phyloP scores from a whole-genome alignment of 2,113 vertebrate genomes.

The Cheirogaleus medius region DNA sequence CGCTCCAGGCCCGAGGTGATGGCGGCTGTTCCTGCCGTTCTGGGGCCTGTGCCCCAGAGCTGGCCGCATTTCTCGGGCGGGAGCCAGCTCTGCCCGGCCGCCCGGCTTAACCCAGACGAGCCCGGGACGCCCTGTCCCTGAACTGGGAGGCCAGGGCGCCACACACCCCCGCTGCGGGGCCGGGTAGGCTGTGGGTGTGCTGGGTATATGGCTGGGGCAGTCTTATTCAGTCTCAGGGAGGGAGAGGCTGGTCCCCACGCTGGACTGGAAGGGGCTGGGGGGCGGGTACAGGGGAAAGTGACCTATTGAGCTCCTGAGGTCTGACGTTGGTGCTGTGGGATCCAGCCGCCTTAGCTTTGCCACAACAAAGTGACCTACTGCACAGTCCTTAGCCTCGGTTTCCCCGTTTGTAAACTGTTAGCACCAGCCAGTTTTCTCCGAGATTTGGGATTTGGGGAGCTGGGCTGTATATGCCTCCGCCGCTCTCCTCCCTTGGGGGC shows the following conservation, averaged over 20 bases:
- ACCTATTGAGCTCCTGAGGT: background rate
- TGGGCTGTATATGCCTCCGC: background rate
- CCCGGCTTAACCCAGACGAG: slow-evolving; percentile 51
- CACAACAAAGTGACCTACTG: background rate
- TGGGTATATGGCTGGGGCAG: background rate
- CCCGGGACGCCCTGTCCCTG: slow-evolving; percentile 13
- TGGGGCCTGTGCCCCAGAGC: slow-evolving; percentile 69
- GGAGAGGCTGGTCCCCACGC: background rate
- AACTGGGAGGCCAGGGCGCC: background rate
- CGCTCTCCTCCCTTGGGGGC: background rate
- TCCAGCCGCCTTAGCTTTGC: background rate
- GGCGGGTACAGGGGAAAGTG: background rate
- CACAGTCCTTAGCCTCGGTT: slow-evolving; percentile 33
- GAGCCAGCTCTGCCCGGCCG: slow-evolving; percentile 41
- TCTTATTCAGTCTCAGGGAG: background rate
- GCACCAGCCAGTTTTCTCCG: background rate
- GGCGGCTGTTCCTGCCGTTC: slow-evolving; percentile 67
- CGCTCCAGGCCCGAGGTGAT: slow-evolving; percentile 74
- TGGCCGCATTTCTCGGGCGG: slow-evolving; percentile 49
- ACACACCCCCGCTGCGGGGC: rapidly evolving
- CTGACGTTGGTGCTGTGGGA: background rate
- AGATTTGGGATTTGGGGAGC: background rate
- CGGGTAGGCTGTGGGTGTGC: background rate
- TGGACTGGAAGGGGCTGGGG: background rate
- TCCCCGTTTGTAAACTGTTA: background rate